Percentiles rank a stretch among this genome's conserved stretches.
Evolutionary conservation across 2,113 vertebrate species (phyloP).

Genomic region (Istiophorus platypterus): DNA sequence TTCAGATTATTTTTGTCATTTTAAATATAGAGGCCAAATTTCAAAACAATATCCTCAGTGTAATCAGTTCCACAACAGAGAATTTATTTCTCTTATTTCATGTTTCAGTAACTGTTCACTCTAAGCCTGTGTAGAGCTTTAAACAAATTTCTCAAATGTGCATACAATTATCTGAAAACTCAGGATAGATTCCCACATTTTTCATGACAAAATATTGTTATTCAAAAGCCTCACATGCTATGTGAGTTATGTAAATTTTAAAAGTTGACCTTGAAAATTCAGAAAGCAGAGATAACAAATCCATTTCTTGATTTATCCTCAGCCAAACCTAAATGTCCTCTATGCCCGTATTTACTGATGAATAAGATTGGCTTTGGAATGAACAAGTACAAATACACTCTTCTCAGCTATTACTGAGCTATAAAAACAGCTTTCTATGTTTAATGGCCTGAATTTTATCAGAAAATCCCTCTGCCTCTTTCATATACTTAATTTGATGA

Average conservation of each 20-base stretch:
- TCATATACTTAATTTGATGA: conserved; percentile 34
- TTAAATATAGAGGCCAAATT: not conserved
- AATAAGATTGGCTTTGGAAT: conserved; percentile 1
- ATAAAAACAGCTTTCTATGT: conserved; percentile 11
- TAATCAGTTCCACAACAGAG: not conserved
- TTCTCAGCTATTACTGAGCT: conserved; percentile 4
- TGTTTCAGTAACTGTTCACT: not conserved
- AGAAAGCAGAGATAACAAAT: not conserved
- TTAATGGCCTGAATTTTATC: conserved; percentile 28
- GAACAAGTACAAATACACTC: not conserved
- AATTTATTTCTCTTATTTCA: too few species aligned
- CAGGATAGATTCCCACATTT: too few species aligned
- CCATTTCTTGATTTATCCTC: not conserved
- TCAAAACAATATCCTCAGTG: not conserved
- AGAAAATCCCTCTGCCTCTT: conserved; percentile 13
- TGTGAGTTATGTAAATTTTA: not conserved
- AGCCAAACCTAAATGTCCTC: conserved; percentile 18
- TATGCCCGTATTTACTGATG: not conserved
- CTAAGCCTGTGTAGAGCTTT: not conserved
- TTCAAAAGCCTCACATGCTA: not conserved
- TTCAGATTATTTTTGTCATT: not conserved
- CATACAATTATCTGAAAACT: not conserved
- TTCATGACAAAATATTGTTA: not conserved
- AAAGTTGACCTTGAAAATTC: conserved; percentile 5
- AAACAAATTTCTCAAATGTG: not conserved